Conservation (phyloP, 1,140 invertebrate genomes). For the Araneus ventricosus region DNA sequence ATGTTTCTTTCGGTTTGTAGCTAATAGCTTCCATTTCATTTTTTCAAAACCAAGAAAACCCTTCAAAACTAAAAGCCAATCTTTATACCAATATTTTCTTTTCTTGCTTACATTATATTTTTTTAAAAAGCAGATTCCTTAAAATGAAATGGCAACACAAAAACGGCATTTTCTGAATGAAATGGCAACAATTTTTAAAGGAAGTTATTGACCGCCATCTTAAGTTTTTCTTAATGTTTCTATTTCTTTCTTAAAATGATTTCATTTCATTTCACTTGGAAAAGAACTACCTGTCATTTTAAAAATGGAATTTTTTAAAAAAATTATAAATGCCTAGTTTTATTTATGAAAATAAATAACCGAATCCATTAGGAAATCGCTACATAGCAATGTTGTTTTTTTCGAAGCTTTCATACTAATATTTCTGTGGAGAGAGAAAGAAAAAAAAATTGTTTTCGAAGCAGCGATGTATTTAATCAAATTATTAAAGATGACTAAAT, state of each 20-base stretch:
- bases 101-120: background rate
- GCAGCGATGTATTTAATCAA: background rate
- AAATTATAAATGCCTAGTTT: background rate
- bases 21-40: background rate
- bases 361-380: background rate
- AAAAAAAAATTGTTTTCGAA: background rate
- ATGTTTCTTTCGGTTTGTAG: background rate
- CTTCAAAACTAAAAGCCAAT: background rate
- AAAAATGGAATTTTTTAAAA: background rate
- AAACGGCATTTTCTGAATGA: background rate
- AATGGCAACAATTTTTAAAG: background rate
- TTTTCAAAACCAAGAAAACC: background rate
- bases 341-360: background rate
- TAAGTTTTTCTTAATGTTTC: background rate
- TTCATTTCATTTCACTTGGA: background rate
- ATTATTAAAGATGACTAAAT: background rate
- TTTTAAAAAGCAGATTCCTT: background rate
- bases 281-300: background rate
- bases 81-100: background rate
- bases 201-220: background rate
- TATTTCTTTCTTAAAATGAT: background rate
- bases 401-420: background rate
- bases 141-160: background rate
- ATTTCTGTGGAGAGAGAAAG: background rate
- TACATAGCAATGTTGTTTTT: background rate